Conservation (phyloP, 1,140 invertebrate genomes). For the Leptinotarsa undecemlineata region DNA sequence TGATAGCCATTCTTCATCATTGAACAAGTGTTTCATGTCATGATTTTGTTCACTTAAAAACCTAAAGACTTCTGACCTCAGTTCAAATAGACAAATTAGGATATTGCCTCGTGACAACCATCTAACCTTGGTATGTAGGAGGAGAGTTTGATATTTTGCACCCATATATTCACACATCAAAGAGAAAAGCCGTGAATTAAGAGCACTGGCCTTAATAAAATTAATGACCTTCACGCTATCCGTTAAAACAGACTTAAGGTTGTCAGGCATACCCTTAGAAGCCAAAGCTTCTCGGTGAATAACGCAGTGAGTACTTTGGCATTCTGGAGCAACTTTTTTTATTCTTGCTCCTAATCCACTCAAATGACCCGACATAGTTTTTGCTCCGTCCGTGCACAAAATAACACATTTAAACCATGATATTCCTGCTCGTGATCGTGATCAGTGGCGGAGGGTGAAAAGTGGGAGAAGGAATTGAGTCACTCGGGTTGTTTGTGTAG, state of each 20-base stretch:
- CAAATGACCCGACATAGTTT: background rate
- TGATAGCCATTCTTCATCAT: background rate
- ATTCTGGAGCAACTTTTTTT: too few relatives aligned
- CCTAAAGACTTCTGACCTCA: constrained; percentile 1
- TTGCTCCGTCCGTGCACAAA: background rate
- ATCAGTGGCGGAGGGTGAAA: too few relatives aligned
- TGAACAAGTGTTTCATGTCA: background rate
- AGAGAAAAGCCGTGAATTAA: constrained; percentile 21
- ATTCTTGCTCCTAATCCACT: too few relatives aligned
- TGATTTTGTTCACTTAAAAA: constrained; percentile 18
- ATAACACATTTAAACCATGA: background rate
- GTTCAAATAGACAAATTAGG: constrained; percentile 25
- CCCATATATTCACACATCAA: constrained; percentile 19
- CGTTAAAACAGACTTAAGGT: constrained; percentile 12
- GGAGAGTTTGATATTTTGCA: constrained; percentile 14
- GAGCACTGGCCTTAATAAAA: constrained; percentile 21
- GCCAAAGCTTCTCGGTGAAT: constrained; percentile 45
- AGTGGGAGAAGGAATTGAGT: too few relatives aligned
- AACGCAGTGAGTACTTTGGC: constrained; percentile 41
- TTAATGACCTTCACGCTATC: constrained; percentile 22
- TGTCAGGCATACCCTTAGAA: constrained; percentile 25
- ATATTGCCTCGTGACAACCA: constrained; percentile 29
- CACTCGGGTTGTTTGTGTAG: too few relatives aligned
- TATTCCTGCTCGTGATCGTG: too few relatives aligned
- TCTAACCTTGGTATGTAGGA: constrained; percentile 23